phyloP scores from a whole-genome alignment of 2,797 vertebrate species.

The Artibeus lituratus region DNA sequence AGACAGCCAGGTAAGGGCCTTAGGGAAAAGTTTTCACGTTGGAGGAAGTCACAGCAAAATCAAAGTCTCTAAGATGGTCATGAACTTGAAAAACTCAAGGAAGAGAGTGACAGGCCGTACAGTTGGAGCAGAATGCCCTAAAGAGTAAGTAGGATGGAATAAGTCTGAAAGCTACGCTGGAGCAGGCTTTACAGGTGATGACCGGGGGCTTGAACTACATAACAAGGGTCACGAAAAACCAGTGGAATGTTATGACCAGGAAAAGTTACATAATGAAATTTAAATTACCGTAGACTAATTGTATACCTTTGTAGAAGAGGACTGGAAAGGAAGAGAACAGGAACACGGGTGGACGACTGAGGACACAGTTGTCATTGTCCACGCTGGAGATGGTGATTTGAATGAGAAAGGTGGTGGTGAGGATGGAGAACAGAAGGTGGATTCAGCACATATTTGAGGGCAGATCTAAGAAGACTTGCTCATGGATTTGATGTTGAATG shows the following conservation, averaged over 20 bases:
- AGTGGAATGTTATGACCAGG: neutral
- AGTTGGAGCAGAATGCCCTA: neutral
- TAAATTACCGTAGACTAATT: neutral
- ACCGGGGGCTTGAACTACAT: fast-evolving
- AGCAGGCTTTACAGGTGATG: fast-evolving
- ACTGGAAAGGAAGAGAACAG: neutral
- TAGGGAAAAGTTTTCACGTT: neutral
- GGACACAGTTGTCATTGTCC: neutral
- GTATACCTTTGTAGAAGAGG: neutral
- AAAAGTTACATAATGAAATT: neutral
- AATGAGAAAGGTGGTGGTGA: neutral
- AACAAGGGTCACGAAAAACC: neutral
- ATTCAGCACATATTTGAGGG: neutral
- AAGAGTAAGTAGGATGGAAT: neutral
- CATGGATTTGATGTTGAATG: neutral
- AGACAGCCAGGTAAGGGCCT: neutral
- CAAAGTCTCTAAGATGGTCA: neutral
- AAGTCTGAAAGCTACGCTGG: fast-evolving
- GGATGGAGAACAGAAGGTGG: no score
- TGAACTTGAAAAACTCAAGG: neutral
- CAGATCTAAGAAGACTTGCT: neutral
- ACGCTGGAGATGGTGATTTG: neutral
- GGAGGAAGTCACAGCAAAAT: neutral
- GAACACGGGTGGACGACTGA: no score
- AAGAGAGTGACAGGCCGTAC: neutral